These are phyloP conservation scores for Alosa sapidissima DNA, from an alignment of 2,797 vertebrate species.

Conservation along the genomic window DNA sequence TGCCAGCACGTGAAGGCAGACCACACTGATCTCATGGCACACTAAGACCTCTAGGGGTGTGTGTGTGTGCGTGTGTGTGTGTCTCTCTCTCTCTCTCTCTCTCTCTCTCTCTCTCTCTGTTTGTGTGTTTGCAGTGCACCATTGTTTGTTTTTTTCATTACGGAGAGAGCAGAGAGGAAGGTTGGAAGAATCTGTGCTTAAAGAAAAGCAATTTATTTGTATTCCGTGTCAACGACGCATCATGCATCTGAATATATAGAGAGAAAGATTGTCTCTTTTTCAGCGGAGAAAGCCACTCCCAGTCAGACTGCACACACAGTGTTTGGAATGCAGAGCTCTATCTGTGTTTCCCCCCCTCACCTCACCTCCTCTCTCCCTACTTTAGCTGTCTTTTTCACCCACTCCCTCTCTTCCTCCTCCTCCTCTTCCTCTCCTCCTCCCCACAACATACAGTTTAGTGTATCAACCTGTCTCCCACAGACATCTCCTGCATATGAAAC, in stretches of 20 bases:
- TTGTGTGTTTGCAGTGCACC: neutral
- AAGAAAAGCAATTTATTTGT: neutral
- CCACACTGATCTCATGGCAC: conserved; percentile 17
- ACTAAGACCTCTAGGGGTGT: neutral
- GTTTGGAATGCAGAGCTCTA: neutral
- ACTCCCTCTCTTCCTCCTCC: neutral
- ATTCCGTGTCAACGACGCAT: neutral
- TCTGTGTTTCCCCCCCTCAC: neutral
- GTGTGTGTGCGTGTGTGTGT: conserved; percentile 10
- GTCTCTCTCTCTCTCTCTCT: too few relatives aligned
- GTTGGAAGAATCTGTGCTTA: neutral
- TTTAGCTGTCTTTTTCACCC: neutral
- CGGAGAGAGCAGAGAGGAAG: neutral
- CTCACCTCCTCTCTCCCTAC: neutral
- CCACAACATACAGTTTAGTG: neutral
- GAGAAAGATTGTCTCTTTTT: neutral
- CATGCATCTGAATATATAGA: neutral
- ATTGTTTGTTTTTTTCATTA: too few relatives aligned
- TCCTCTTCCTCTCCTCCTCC: neutral
- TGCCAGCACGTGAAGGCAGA: neutral
- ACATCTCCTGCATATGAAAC: conserved; percentile 2
- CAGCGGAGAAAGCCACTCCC: neutral
- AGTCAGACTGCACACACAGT: neutral
- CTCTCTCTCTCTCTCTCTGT: neutral
- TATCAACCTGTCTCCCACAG: neutral